Base-by-base conservation (phyloP, 2,797 vertebrate genomes). In the Rhinoraja longicauda region DNA sequence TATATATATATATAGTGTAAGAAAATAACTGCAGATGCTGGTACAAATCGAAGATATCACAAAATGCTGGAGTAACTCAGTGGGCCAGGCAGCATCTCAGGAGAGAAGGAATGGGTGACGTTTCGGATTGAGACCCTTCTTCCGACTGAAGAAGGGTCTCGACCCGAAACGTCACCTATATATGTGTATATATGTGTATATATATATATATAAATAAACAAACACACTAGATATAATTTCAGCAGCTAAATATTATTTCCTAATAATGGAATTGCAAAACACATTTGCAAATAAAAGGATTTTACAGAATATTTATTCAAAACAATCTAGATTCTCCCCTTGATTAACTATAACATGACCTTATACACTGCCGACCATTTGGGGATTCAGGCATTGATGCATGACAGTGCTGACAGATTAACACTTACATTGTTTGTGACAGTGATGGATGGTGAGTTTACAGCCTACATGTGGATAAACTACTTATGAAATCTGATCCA, bases 401-500 rank as follows among this genome's bases (percentile, higher is more conserved):
- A 39, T 17, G 24, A 12, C 73, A 12, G 67, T 24, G 53, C 70
- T 92, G 90, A 92, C 39, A 19, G 70, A 92, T 92, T 75, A 92
- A 92, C 73, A 73, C 36, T 1, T 45, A 92, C 39, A 92, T 92
- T 92, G 32, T 75, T 92, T 75, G 70, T 92, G 90, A 92, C 90
- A 73, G 92, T 92, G 90, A 92, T 75, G 90, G 90, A 92, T 92
- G 78, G 93, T 94, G 95, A 94, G 93, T 95, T 94, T 95, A 95
- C 95, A 95, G 94, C 94, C 94, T 93, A 70, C 93, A 94, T 95
- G 95, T 95, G 95, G 94, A 96, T 94, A 96, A 95, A 95, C 94
- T 94, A 94, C 92, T 94, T 94, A 94, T 94, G 94, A 96, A 95
- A 95, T 95, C 94, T 94, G 94, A 96, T 95, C 94, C 95, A 94